Percentiles rank a stretch among this genome's conserved stretches.
These are phyloP conservation scores for Amiota mariae DNA, from an alignment of 2,888 invertebrate species.

Conservation along the genomic window DNA sequence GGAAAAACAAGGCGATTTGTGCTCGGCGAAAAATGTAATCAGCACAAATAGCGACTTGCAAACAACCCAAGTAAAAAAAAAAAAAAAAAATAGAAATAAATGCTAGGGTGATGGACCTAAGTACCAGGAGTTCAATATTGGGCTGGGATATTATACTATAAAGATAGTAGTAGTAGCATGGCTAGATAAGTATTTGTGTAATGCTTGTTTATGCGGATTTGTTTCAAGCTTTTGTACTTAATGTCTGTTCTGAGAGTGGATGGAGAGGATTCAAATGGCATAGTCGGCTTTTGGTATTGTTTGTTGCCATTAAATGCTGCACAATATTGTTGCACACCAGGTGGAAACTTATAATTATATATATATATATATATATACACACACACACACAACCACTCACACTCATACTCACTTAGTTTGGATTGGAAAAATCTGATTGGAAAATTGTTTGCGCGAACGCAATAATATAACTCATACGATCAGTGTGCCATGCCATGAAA, in stretches of 20 bases:
- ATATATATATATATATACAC: no score
- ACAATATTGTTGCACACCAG: no score
- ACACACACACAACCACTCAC: no score
- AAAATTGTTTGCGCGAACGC: background rate
- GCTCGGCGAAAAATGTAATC: conserved; percentile 29
- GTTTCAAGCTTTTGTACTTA: background rate
- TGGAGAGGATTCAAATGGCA: no score
- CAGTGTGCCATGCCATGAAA: background rate
- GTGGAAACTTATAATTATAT: no score
- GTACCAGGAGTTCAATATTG: no score
- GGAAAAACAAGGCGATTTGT: conserved; percentile 35
- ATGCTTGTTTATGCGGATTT: conserved; percentile 11
- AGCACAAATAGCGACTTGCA: conserved; percentile 36
- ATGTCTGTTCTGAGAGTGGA: no score
- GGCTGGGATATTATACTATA: background rate
- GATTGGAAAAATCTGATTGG: background rate
- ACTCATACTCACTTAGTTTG: no score
- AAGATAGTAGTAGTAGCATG: background rate
- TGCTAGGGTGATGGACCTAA: background rate
- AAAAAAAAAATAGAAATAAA: conserved; percentile 3
- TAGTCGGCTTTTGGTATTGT: no score
- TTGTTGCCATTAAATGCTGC: no score
- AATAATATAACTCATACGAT: conserved; percentile 11
- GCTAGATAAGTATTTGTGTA: conserved; percentile 16
- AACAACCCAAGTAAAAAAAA: background rate